Evolutionary conservation across 2,113 vertebrate genomes (phyloP), one percentile per base, ranked within the genome.

Genomic region (Daubentonia madagascariensis): DNA sequence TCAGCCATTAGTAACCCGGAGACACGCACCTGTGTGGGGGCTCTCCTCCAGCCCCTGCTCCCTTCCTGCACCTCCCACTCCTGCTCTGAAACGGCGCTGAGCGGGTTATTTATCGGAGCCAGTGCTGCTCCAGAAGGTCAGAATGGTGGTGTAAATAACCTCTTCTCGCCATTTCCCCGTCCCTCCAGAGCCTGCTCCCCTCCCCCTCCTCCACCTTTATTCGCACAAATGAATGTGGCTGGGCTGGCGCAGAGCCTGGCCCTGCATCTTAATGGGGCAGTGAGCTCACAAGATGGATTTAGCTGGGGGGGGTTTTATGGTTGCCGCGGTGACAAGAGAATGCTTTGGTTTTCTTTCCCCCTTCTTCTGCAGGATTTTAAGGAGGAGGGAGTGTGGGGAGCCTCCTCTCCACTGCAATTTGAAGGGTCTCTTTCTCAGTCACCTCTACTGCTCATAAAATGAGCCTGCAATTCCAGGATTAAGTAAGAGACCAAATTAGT

Each of bases 221-320:
- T 95, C 97, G 92, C 96, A 96, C 98, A 98, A 97, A 98, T 98
- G 98, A 98, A 98, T 97, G 98, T 98, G 96, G 97, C 98, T 92
- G 97, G 93, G 97, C 97, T 98, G 97, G 97, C 97, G 70, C 95
- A 8, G 97, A 96, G 97, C 97, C 97, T 98, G 98, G 98, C 97
- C 97, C 98, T 98, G 97, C 98, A 98, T 98, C 97, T 98, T 98
- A 98, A 98, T 98, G 98, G 98, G 96, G 96, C 92, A 67, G 97
- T 98, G 98, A 98, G 98, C 98, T 98, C 98, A 98, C 97, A 96
- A 98, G 98, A 98, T 98, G 96, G 96, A 98, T 98, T 98, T 98
- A 98, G 98, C 97, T 86, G 84, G 97, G 96, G 97, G 91, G 96
- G 97, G 91, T 97, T 97, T 98, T 97, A 97, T 97, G 97, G 98